phyloP scores from a whole-genome alignment of 2,888 invertebrate species.

The Megastigmus dorsalis region DNA sequence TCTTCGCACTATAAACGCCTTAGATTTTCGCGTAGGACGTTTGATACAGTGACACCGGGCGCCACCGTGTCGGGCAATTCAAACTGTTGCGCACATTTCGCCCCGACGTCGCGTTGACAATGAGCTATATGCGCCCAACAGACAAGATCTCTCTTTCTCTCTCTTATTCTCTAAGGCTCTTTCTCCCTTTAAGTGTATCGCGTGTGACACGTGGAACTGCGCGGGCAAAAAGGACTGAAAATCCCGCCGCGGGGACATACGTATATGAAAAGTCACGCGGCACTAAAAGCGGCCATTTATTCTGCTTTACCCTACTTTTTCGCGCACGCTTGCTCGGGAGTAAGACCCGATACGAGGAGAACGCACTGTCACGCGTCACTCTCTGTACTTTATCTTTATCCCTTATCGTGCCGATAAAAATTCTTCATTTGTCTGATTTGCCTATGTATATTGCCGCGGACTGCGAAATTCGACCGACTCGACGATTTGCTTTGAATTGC shows the following conservation, averaged over 20 bases:
- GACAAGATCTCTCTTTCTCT: conserved; percentile 33
- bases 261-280: conserved; percentile 29
- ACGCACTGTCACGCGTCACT: conserved; percentile 18
- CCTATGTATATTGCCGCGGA: not conserved
- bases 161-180: too few relatives aligned
- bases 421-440: not conserved
- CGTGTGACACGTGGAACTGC: conserved; percentile 2
- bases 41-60: conserved; percentile 61
- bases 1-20: conserved; percentile 20
- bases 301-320: conserved; percentile 11
- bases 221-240: conserved; percentile 27
- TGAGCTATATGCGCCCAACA: conserved; percentile 37
- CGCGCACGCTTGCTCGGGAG: too few relatives aligned
- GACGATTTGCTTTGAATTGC: not conserved
- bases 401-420: conserved; percentile 12
- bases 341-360: too few relatives aligned
- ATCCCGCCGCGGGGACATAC: not conserved
- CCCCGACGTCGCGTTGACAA: conserved; percentile 48
- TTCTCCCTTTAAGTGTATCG: conserved; percentile 6
- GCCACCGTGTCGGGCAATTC: conserved; percentile 66
- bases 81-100: conserved; percentile 53
- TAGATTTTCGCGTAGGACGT: conserved; percentile 65
- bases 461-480: not conserved
- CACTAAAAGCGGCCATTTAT: conserved; percentile 39
- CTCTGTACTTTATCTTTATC: conserved; percentile 22